Percentiles rank a stretch among this genome's conserved stretches.
Evolutionary conservation across 2,797 vertebrate species (phyloP).

Genomic region (Gallinago solitaria): DNA sequence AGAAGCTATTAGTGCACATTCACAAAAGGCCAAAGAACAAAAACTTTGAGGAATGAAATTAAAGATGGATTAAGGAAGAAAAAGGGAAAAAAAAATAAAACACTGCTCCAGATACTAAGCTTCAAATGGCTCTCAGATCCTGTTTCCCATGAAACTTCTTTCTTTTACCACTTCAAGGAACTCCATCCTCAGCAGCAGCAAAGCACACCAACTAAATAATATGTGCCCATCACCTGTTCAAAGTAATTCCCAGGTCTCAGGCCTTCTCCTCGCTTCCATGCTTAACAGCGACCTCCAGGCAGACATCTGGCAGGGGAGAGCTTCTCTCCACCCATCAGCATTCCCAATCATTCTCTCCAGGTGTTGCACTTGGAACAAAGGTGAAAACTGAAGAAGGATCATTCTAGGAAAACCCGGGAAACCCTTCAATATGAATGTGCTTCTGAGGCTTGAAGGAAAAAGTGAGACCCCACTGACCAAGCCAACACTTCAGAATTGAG

Average conservation of each 20-base stretch:
- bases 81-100: background rate
- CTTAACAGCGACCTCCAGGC: background rate
- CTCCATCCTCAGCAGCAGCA: background rate
- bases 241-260: background rate
- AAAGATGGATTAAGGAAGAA: conserved; percentile 1
- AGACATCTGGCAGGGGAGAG: background rate
- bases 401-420: background rate
- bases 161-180: background rate
- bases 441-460: background rate
- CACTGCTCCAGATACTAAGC: background rate
- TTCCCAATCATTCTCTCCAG: background rate
- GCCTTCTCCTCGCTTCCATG: background rate
- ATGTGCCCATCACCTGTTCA: background rate
- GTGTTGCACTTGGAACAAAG: background rate
- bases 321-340: background rate
- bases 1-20: background rate
- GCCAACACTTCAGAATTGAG: background rate
- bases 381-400: background rate
- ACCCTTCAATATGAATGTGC: background rate
- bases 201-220: background rate
- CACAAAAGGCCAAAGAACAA: conserved; percentile 9
- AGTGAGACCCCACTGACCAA: background rate
- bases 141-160: background rate
- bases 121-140: background rate
- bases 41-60: conserved; percentile 17